phyloP scores from a whole-genome alignment of 2,888 invertebrate species.

The Celastrina argiolus region DNA sequence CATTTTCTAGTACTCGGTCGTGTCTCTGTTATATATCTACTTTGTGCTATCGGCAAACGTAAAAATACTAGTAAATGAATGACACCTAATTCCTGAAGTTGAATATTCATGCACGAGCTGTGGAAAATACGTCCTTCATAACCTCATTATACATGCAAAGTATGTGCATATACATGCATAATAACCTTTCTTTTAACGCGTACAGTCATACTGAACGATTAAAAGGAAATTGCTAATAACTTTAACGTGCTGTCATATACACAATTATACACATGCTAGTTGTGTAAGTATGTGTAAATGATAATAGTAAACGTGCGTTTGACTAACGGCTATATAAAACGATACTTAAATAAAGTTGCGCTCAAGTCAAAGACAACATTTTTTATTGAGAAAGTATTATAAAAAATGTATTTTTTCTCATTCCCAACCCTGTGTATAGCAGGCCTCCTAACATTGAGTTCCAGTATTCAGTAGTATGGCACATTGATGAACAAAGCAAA shows the following conservation, averaged over 20 bases:
- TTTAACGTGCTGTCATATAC: conserved; percentile 44
- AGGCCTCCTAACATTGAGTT: too few relatives aligned
- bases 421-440: too few relatives aligned
- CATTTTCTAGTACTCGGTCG: too few relatives aligned
- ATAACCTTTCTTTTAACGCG: not conserved
- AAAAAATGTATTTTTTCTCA: too few relatives aligned
- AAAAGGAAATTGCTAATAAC: conserved; percentile 58
- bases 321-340: too few relatives aligned
- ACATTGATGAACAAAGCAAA: too few relatives aligned
- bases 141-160: not conserved
- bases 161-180: not conserved
- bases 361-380: too few relatives aligned
- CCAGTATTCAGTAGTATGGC: too few relatives aligned
- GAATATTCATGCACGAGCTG: not conserved
- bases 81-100: conserved; percentile 1
- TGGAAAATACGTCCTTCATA: conserved; percentile 1
- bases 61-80: not conserved
- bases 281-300: conserved; percentile 32
- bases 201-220: conserved; percentile 26
- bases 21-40: too few relatives aligned
- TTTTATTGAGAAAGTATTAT: too few relatives aligned
- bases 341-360: too few relatives aligned
- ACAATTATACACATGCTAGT: conserved; percentile 38
- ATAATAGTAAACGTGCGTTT: not conserved
- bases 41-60: not conserved